Evolutionary conservation across 2,797 vertebrate species (phyloP).

Genomic region (Helostoma temminkii): DNA sequence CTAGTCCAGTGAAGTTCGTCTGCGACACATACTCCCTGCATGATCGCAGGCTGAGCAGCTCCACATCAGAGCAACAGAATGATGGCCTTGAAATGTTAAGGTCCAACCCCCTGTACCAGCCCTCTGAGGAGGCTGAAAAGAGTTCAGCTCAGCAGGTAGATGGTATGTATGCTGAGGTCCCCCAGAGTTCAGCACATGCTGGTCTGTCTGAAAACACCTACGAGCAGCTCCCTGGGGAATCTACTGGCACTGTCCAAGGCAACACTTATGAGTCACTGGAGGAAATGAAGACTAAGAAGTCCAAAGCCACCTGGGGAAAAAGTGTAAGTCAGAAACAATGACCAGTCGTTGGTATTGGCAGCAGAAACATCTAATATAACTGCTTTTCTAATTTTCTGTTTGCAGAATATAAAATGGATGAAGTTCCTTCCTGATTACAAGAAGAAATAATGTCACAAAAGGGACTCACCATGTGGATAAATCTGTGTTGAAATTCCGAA

Average conservation of each 20-base stretch:
- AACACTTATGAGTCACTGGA: conserved; percentile 72
- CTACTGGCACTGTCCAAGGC: neutral
- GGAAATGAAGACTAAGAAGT: conserved; percentile 63
- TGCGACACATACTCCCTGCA: conserved; percentile 63
- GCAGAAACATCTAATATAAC: neutral
- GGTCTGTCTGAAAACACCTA: conserved; percentile 57
- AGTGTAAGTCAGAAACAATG: conserved; percentile 69
- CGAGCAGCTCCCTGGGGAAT: conserved; percentile 49
- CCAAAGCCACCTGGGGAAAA: conserved; percentile 60
- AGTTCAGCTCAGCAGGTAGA: conserved; percentile 11
- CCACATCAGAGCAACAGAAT: conserved; percentile 1
- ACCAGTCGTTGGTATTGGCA: neutral
- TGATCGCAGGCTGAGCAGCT: conserved; percentile 7
- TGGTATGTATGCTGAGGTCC: conserved; percentile 60
- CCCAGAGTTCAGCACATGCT: conserved; percentile 2
- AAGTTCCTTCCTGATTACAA: conserved; percentile 82
- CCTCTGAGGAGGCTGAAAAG: neutral
- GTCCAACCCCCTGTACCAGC: conserved; percentile 73
- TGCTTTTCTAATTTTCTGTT: conserved; percentile 46
- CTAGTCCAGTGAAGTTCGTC: conserved; percentile 32
- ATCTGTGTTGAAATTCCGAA: neutral
- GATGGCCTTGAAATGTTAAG: conserved; percentile 8
- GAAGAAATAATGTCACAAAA: conserved; percentile 75
- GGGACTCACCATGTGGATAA: neutral
- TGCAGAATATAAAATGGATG: conserved; percentile 83